Conservation (phyloP, 1,140 invertebrate genomes). For the Bombus impatiens region DNA sequence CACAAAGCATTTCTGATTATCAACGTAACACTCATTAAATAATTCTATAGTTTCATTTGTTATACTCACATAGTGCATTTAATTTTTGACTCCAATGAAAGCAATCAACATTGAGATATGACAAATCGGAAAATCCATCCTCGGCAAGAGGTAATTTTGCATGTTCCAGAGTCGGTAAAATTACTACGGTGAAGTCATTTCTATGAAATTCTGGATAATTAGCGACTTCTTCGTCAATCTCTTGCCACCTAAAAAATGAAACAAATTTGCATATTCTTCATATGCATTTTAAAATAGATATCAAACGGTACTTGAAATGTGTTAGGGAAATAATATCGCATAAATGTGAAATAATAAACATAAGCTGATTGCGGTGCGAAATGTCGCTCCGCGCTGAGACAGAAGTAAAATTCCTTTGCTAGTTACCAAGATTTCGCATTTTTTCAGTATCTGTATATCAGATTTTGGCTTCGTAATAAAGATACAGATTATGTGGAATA, state of each 20-base stretch:
- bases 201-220: slow-evolving; percentile 81
- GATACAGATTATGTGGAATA: no score
- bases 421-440: no score
- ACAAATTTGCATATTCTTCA: no score
- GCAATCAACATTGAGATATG: slow-evolving; percentile 87
- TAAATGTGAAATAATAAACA: no score
- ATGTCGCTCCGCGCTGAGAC: no score
- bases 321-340: no score
- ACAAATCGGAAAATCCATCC: slow-evolving; percentile 82
- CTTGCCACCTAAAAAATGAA: slow-evolving; percentile 66
- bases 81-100: slow-evolving; percentile 88
- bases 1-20: slow-evolving; percentile 76
- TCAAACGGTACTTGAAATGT: no score
- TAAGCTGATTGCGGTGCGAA: no score
- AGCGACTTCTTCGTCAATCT: slow-evolving; percentile 72
- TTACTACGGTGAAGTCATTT: slow-evolving; percentile 86
- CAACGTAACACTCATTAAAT: slow-evolving; percentile 47
- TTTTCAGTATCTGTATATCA: no score
- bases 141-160: slow-evolving; percentile 75
- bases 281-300: no score
- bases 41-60: not conserved
- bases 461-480: no score
- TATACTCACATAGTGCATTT: slow-evolving; percentile 83
- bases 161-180: slow-evolving; percentile 83
- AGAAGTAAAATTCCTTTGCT: no score